phyloP scores from a whole-genome alignment of 1,140 invertebrate species.

The Telenomus remus region DNA sequence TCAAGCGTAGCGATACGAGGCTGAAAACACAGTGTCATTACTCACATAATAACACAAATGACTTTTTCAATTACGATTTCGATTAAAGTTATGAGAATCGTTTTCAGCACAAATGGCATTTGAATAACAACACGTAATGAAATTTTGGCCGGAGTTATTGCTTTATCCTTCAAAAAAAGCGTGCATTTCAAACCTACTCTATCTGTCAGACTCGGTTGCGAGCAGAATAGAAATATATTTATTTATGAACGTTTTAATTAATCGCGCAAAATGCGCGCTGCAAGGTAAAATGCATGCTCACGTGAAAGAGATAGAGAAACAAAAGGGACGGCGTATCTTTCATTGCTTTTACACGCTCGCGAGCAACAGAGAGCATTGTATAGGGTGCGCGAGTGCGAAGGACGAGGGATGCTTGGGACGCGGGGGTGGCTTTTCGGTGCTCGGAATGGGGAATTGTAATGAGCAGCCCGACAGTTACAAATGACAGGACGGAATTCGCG shows the following conservation, averaged over 20 bases:
- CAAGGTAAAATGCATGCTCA: conserved; percentile 49
- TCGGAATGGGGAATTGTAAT: conserved; percentile 77
- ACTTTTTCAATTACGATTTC: conserved; percentile 44
- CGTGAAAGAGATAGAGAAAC: conserved; percentile 46
- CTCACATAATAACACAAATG: conserved; percentile 23
- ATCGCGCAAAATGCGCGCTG: conserved; percentile 44
- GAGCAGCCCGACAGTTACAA: conserved; percentile 77
- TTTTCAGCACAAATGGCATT: conserved; percentile 32
- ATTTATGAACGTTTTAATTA: conserved; percentile 57
- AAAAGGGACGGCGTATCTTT: conserved; percentile 48
- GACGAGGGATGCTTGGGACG: conserved; percentile 54
- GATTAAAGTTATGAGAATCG: conserved; percentile 38
- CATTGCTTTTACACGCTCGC: conserved; percentile 38
- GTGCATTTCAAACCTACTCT: conserved; percentile 39
- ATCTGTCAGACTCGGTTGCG: conserved; percentile 29
- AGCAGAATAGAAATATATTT: conserved; percentile 48
- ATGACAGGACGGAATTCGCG: conserved; percentile 77
- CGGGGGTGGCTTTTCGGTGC: conserved; percentile 60
- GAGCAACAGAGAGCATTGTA: conserved; percentile 28
- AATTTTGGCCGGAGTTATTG: conserved; percentile 42
- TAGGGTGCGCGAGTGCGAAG: conserved; percentile 40
- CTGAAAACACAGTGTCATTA: conserved; percentile 10
- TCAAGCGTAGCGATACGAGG: conserved; percentile 1
- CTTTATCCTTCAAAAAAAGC: conserved; percentile 40
- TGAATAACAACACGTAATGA: conserved; percentile 42